phyloP scores from a whole-genome alignment of 1,140 invertebrate genomes.

The Myzus persicae region DNA sequence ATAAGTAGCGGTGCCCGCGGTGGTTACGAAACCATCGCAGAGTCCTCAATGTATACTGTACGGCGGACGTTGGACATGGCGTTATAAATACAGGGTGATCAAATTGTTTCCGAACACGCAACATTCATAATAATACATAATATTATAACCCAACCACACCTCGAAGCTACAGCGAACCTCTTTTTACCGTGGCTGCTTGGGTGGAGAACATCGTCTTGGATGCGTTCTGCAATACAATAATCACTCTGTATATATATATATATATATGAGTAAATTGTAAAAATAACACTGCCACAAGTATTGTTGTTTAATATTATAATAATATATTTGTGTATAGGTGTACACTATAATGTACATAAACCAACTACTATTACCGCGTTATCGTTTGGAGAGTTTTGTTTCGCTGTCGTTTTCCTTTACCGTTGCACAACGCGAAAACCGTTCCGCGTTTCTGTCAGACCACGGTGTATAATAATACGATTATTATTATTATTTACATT shows the following conservation, averaged over 20 bases:
- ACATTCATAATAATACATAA: not conserved
- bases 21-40: too few relatives aligned
- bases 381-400: slow-evolving; percentile 13
- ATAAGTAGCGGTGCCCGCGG: too few relatives aligned
- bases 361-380: not conserved
- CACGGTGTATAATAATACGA: not conserved
- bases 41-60: too few relatives aligned
- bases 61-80: too few relatives aligned
- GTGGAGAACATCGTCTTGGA: too few relatives aligned
- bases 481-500: slow-evolving; percentile 14
- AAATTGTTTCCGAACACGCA: not conserved
- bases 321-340: not conserved
- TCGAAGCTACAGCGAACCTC: not conserved
- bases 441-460: slow-evolving; percentile 12
- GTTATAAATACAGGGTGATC: not conserved
- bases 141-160: not conserved
- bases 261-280: too few relatives aligned
- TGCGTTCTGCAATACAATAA: too few relatives aligned
- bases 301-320: slow-evolving; percentile 2
- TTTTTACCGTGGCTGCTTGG: too few relatives aligned
- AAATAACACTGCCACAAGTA: not conserved
- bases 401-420: not conserved
- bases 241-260: not conserved
- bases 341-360: not conserved
- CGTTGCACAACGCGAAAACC: not conserved